A percentile compares a stretch with the other conserved stretches of the same genome.
Conservation (phyloP, 1,140 invertebrate genomes). For the Microplitis demolitor region DNA sequence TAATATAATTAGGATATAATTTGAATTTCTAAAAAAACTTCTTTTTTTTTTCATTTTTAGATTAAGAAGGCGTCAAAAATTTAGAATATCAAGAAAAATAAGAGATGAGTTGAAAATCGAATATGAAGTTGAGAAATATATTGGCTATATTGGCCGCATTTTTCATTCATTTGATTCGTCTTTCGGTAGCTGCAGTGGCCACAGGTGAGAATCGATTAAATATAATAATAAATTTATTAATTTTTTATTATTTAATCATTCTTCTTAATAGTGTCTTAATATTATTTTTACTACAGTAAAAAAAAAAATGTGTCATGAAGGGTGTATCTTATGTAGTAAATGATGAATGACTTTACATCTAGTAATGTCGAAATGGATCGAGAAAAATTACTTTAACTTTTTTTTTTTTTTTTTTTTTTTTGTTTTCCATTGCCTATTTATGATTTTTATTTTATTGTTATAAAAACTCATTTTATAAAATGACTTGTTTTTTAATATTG, state of each 20-base stretch:
- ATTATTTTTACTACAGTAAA: background rate
- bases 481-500: no score
- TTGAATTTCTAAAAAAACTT: no score
- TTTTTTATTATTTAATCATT: no score
- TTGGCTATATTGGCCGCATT: slow-evolving; percentile 56
- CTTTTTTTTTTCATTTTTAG: background rate
- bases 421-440: background rate
- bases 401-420: background rate
- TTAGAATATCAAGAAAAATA: background rate
- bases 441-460: background rate
- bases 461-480: no score
- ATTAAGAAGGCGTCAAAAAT: background rate
- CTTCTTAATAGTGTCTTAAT: no score
- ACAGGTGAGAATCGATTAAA: slow-evolving; percentile 33
- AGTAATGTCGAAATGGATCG: background rate
- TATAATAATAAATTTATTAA: background rate
- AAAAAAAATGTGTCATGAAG: background rate
- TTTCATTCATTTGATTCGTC: slow-evolving; percentile 49
- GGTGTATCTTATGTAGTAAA: background rate
- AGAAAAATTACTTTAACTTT: slow-evolving; percentile 3
- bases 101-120: slow-evolving; percentile 54
- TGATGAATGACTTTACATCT: background rate
- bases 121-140: slow-evolving; percentile 54
- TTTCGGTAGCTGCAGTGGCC: slow-evolving; percentile 32
- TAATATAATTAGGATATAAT: no score